These are phyloP conservation scores for Oscheius sp. DNA, from an alignment of 2,888 invertebrate species.

Conservation along the genomic window DNA sequence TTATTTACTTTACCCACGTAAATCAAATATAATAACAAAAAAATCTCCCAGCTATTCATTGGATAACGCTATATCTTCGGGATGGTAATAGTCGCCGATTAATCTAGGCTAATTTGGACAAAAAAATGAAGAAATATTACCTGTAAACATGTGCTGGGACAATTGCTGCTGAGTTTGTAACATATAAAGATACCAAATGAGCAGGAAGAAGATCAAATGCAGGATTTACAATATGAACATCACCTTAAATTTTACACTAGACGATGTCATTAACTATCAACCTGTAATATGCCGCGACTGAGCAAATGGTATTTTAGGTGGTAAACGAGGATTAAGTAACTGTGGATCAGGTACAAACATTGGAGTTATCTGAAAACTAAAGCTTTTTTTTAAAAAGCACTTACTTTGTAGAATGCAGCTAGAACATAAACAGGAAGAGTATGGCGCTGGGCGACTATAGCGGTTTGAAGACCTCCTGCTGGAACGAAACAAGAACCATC, in stretches of 20 bases:
- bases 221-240: constrained; percentile 55
- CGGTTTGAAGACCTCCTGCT: constrained; percentile 63
- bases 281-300: constrained; percentile 36
- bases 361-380: constrained; percentile 40
- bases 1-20: no score
- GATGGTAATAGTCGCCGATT: constrained; percentile 65
- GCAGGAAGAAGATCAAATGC: constrained; percentile 62
- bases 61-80: constrained; percentile 40
- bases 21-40: no score
- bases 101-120: constrained; percentile 40
- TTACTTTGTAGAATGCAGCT: constrained; percentile 67
- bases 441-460: constrained; percentile 63
- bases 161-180: constrained; percentile 59
- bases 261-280: not conserved
- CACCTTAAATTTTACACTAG: constrained; percentile 34
- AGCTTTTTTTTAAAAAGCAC: not conserved
- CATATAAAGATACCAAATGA: constrained; percentile 58
- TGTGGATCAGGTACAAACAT: constrained; percentile 50
- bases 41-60: no score
- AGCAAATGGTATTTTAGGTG: constrained; percentile 31
- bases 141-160: constrained; percentile 59
- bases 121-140: constrained; percentile 16
- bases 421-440: constrained; percentile 65
- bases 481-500: constrained; percentile 67
- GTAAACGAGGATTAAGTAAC: constrained; percentile 37